phyloP scores from a whole-genome alignment of 2,888 invertebrate species.

The Tetragonisca angustula region DNA sequence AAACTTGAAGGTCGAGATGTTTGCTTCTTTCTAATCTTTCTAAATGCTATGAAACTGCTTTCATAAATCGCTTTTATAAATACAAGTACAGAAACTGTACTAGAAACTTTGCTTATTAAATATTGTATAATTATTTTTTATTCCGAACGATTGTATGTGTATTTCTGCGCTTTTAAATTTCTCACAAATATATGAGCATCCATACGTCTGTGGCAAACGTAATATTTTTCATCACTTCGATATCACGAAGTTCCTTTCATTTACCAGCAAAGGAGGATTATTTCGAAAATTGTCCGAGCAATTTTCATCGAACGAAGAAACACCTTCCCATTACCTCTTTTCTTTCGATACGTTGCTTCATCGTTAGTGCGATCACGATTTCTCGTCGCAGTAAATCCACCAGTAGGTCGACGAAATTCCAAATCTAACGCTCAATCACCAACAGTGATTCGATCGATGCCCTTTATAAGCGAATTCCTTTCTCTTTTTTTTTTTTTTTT shows the following conservation, averaged over 20 bases:
- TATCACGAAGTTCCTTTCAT: not conserved
- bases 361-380: slow-evolving; percentile 14
- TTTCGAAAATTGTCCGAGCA: not conserved
- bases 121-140: no score
- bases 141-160: no score
- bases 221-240: no score
- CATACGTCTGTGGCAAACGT: no score
- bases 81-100: no score
- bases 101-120: no score
- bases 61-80: no score
- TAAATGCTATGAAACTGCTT: no score
- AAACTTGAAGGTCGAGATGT: not conserved
- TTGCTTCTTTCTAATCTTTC: not conserved
- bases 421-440: slow-evolving; percentile 39
- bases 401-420: slow-evolving; percentile 3
- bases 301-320: slow-evolving; percentile 6
- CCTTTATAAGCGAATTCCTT: slow-evolving; percentile 34
- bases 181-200: no score
- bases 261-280: not conserved
- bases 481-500: not conserved
- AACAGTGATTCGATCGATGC: slow-evolving; percentile 50
- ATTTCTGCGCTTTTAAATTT: no score
- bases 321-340: not conserved
- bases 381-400: not conserved
- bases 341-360: not conserved